phyloP scores from a whole-genome alignment of 2,113 vertebrate genomes.

The Calyptomena viridis region DNA sequence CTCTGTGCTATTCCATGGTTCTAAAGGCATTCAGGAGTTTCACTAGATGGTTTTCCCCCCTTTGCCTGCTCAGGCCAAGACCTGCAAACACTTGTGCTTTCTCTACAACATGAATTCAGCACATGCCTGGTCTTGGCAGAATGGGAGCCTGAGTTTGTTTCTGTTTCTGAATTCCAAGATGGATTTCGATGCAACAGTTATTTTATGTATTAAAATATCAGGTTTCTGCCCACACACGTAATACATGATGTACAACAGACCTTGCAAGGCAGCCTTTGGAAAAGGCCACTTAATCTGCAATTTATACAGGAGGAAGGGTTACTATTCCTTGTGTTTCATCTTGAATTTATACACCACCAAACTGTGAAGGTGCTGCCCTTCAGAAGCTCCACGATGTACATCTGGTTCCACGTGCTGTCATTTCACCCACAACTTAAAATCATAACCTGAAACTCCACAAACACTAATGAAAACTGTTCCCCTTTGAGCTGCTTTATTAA shows the following conservation, averaged over 20 bases:
- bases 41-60: background rate
- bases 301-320: conserved; percentile 15
- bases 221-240: conserved; percentile 44
- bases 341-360: background rate
- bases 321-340: conserved; percentile 2
- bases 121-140: background rate
- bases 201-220: conserved; percentile 22
- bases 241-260: conserved; percentile 13
- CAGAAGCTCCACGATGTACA: background rate
- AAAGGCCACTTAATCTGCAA: background rate
- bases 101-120: background rate
- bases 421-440: conserved; percentile 19
- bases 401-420: conserved; percentile 22
- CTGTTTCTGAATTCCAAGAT: conserved; percentile 1
- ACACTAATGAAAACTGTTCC: conserved; percentile 39
- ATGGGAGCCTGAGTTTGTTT: background rate
- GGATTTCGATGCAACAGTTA: conserved; percentile 23
- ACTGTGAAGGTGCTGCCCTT: background rate
- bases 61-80: background rate
- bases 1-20: background rate
- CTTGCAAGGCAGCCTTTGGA: conserved; percentile 14
- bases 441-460: conserved; percentile 2
- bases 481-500: conserved; percentile 29
- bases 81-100: background rate
- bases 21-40: background rate